Evolutionary conservation across 2,113 vertebrate species (phyloP).

Genomic region (Xenus cinereus): DNA sequence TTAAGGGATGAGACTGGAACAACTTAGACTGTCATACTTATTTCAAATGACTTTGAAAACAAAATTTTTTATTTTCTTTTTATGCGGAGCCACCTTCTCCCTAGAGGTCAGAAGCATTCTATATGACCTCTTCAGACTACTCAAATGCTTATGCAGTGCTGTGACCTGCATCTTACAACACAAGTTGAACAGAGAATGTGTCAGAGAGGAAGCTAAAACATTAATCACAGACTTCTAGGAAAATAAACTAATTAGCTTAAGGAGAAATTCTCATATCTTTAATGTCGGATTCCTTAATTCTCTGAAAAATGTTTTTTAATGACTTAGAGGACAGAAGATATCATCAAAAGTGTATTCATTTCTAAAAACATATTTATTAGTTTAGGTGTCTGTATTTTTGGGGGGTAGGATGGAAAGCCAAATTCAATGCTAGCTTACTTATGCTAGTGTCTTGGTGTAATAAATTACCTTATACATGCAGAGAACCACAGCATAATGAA

Average conservation of each 20-base stretch:
- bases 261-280: background rate
- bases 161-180: background rate
- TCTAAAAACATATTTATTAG: background rate
- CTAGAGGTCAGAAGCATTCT: background rate
- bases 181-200: background rate
- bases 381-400: background rate
- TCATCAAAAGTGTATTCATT: background rate
- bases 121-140: background rate
- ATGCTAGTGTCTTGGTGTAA: background rate
- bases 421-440: background rate
- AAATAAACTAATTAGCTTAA: background rate
- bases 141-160: background rate
- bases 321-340: background rate
- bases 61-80: background rate
- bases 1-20: background rate
- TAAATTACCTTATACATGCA: background rate
- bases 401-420: background rate
- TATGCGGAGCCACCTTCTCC: background rate
- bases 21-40: background rate
- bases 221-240: background rate
- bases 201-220: background rate
- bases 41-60: background rate
- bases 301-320: background rate
- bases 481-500: background rate
- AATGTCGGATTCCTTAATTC: background rate